These are phyloP conservation scores for Athene cunicularia DNA, from an alignment of 2,113 vertebrate species.

Conservation along the genomic window DNA sequence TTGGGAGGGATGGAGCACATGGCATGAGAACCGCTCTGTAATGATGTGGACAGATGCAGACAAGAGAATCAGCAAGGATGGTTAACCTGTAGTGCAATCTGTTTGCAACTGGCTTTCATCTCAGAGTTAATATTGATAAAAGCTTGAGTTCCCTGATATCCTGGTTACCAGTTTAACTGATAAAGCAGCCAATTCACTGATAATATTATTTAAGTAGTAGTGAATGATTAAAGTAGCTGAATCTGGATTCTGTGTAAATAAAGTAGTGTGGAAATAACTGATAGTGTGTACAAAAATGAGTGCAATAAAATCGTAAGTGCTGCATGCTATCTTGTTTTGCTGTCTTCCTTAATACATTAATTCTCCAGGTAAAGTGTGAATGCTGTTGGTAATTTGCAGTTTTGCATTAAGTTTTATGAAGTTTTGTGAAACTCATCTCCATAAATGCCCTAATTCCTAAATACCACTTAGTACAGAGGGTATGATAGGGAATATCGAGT, in stretches of 20 bases:
- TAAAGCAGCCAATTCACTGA: conserved; percentile 61
- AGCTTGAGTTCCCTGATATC: not conserved
- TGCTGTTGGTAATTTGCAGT: not conserved
- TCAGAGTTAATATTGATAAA: conserved; percentile 28
- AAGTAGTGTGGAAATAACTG: conserved; percentile 32
- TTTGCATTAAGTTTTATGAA: not conserved
- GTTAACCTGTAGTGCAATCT: not conserved
- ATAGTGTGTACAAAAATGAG: not conserved
- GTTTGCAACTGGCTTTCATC: conserved; percentile 22
- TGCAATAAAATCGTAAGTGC: conserved; percentile 31
- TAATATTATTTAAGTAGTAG: conserved; percentile 64
- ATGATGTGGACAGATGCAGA: not conserved
- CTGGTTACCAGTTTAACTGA: conserved; percentile 44
- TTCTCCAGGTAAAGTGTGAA: not conserved
- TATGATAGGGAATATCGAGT: not conserved
- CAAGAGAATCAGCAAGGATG: not conserved
- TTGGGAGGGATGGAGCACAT: not conserved
- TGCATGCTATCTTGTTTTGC: not conserved
- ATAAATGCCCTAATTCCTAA: not conserved
- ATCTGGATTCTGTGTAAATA: conserved; percentile 59
- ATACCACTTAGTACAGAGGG: rapidly evolving
- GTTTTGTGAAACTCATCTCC: not conserved
- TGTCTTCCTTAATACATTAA: not conserved
- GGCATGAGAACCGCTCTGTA: not conserved
- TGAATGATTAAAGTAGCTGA: conserved; percentile 58